These are phyloP conservation scores for Andrena chrysosceles DNA, from an alignment of 2,888 invertebrate genomes.

Conservation along the genomic window DNA sequence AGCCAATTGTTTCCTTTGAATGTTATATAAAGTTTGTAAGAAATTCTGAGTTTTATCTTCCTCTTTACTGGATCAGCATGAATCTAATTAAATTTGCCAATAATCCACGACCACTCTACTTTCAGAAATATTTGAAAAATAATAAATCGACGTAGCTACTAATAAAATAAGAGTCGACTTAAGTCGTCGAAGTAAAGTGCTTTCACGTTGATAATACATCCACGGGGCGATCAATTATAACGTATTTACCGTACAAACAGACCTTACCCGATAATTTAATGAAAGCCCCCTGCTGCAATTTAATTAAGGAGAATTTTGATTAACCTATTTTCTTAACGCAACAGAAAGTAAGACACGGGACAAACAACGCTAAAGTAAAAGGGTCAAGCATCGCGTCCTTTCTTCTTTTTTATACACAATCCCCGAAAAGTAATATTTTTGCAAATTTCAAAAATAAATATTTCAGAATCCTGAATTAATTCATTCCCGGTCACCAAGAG, in stretches of 20 bases:
- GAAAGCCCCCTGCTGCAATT: constrained; percentile 36
- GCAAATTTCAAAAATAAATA: neutral
- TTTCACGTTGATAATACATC: neutral
- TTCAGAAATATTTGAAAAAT: neutral
- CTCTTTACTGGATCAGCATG: no score
- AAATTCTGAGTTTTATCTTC: no score
- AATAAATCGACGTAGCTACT: neutral
- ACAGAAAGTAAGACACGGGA: neutral
- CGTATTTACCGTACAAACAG: constrained; percentile 41
- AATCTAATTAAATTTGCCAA: neutral
- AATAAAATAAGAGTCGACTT: neutral
- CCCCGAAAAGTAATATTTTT: neutral
- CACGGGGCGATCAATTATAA: constrained; percentile 33
- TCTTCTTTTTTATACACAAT: neutral
- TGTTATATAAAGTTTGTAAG: no score
- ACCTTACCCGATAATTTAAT: constrained; percentile 38
- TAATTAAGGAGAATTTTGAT: constrained; percentile 34
- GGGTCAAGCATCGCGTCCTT: no score
- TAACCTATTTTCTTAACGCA: constrained; percentile 21
- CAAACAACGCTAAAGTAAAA: neutral
- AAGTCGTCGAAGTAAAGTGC: constrained; percentile 3
- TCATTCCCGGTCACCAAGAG: no score
- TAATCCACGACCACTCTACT: neutral
- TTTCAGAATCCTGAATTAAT: neutral
- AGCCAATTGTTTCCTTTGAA: no score